Evolutionary conservation across 2,113 vertebrate species (phyloP).

Genomic region (Delphinapterus leucas): DNA sequence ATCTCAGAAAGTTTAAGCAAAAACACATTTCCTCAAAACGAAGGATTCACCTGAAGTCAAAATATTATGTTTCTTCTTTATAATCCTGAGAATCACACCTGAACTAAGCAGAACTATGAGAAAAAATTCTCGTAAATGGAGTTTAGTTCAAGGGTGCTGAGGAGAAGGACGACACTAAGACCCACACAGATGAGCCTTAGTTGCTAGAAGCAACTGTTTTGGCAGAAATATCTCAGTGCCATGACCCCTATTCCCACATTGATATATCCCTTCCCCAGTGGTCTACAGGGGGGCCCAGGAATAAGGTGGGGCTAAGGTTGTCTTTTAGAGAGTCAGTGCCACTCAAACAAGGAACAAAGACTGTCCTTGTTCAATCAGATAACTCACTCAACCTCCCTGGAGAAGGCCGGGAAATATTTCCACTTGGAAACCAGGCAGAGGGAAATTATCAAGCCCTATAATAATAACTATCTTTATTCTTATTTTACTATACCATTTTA

Average conservation of each 20-base stretch:
- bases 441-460: background rate
- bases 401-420: background rate
- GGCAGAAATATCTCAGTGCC: no score
- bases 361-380: background rate
- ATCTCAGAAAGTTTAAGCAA: background rate
- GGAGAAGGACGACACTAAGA: background rate
- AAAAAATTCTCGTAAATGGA: background rate
- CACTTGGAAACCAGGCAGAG: background rate
- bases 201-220: background rate
- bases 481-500: background rate
- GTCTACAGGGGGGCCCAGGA: background rate
- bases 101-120: background rate
- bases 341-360: no score
- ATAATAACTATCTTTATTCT: background rate
- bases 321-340: background rate
- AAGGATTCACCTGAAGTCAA: background rate
- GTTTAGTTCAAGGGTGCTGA: background rate
- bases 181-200: background rate
- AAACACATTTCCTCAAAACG: background rate
- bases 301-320: no score
- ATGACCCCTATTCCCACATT: no score
- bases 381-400: background rate
- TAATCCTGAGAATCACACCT: background rate
- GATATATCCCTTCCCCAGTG: no score
- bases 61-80: background rate